Conservation (phyloP, 2,113 vertebrate genomes). For the Turnix velox region DNA sequence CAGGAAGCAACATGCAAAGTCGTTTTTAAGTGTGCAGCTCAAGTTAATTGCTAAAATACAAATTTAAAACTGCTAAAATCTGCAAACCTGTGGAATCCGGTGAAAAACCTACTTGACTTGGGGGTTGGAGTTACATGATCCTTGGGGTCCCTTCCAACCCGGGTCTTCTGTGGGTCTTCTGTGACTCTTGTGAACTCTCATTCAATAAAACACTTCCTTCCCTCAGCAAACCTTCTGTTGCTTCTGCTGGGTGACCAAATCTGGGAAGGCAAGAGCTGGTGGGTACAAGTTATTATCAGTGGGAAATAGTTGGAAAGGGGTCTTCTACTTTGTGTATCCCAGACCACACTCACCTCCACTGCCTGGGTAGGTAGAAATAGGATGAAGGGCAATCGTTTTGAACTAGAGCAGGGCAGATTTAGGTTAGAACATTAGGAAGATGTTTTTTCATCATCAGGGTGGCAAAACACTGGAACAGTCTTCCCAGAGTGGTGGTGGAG, state of each 20-base stretch:
- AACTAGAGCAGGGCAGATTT: too few species aligned
- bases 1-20: neutral
- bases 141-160: too few species aligned
- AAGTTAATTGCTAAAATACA: slow-evolving; percentile 31
- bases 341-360: neutral
- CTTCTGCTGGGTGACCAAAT: neutral
- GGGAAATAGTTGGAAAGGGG: neutral
- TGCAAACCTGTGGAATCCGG: neutral
- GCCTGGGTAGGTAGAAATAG: too few species aligned
- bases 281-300: neutral
- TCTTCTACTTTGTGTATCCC: neutral
- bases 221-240: neutral
- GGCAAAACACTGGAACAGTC: too few species aligned
- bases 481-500: too few species aligned
- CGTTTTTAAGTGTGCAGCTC: neutral
- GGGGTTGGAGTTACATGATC: too few species aligned
- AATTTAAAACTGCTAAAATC: neutral
- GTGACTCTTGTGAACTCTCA: too few species aligned
- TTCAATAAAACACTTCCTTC: neutral
- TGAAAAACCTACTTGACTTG: neutral
- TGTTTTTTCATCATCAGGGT: too few species aligned
- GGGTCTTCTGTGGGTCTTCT: too few species aligned
- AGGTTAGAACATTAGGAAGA: too few species aligned
- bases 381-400: too few species aligned
- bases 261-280: neutral